Conservation (phyloP, 2,113 vertebrate species). For the Cyprinodon brontotheroides region DNA sequence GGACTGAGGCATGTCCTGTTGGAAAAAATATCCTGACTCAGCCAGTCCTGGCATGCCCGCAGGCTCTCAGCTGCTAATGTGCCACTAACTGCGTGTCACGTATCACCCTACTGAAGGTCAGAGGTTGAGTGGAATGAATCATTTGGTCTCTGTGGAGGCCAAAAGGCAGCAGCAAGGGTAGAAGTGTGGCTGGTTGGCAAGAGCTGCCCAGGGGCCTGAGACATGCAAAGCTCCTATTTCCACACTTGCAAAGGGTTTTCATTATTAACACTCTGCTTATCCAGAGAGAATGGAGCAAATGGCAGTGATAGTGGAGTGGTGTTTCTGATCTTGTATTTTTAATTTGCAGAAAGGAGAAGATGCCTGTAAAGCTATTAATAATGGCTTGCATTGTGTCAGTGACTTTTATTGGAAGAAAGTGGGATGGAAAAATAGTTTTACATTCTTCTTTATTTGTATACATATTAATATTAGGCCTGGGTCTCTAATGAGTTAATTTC, state of each 20-base stretch:
- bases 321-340: not conserved
- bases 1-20: slow-evolving; percentile 57
- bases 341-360: not conserved
- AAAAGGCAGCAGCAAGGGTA: slow-evolving; percentile 30
- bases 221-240: slow-evolving; percentile 33
- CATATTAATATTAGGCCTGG: too few relatives aligned
- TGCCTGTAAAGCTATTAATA: not conserved
- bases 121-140: slow-evolving; percentile 62
- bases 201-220: slow-evolving; percentile 9
- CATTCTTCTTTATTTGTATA: not conserved
- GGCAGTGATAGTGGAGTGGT: not conserved
- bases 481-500: too few relatives aligned
- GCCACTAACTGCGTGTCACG: slow-evolving; percentile 53
- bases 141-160: slow-evolving; percentile 44
- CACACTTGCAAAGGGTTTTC: slow-evolving; percentile 41
- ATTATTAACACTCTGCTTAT: slow-evolving; percentile 33
- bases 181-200: slow-evolving; percentile 31
- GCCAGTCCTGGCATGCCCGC: slow-evolving; percentile 52
- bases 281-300: not conserved
- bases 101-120: slow-evolving; percentile 60
- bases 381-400: not conserved
- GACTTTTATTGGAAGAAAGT: not conserved
- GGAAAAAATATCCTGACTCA: slow-evolving; percentile 64
- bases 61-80: slow-evolving; percentile 71
- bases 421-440: not conserved